Evolutionary conservation across 2,797 vertebrate genomes (phyloP), one percentile per base, ranked within the genome.

Genomic region (Diplodus puntazzo): DNA sequence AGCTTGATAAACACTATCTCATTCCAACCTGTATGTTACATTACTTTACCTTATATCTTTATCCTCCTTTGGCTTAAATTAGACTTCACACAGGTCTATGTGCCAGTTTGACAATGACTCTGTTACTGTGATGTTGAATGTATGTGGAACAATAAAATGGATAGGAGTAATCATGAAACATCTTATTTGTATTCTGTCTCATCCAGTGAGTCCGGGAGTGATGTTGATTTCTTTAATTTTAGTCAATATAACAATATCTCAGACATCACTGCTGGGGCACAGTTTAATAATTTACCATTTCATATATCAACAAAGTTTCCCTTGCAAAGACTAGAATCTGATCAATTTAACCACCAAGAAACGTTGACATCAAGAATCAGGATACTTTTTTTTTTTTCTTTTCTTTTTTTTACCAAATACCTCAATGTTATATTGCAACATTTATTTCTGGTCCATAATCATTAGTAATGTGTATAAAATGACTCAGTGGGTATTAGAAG

Each of bases 141-240:
- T 85, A 74, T 49, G 75, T 73, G 54, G 20, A 80, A 69, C 59
- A 87, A 89, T 88, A 68, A 90, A 89, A 54, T 21, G 4, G 9
- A 77, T 64, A 21, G 11, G 5, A 59, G 57, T 53, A 25, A 52
- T 77, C 27, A 23, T 14, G 17, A 42, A 73, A 45, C 25, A 45
- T 69, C 3, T 14, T 9, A 3, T 54, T 27, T 14, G 6, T 34
- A 2, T 58, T 20, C 11, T 45, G 11, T 25, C 34, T 53, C 9
- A 21, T 18, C 13, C 3, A 20, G 27, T 25, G 2, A 10, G 27
- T 49, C 21, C 34, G 45, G n/a, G 43, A 12, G 13, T 21, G 1
- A 43, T 69, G 12, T 39, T 55, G n/a, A 69, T 14, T 20, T 53
- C 16, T 46, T 46, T 42, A 1, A 25, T 52, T 61, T 42, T 61